Base-by-base conservation (phyloP, 2,797 vertebrate species). In the Cynopterus sphinx region DNA sequence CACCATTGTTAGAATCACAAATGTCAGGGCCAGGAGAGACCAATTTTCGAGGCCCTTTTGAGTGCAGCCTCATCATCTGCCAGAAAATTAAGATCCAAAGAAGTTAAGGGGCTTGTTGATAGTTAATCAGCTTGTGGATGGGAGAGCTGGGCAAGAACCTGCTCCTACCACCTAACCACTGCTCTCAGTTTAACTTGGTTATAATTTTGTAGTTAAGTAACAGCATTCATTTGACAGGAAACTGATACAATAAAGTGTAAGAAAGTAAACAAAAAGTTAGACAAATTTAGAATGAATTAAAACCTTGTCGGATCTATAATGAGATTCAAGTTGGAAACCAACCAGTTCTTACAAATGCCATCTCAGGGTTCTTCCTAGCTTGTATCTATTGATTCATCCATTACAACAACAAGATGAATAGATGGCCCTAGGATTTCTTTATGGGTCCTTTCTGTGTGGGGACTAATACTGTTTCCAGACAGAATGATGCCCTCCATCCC, bases 131-230 rank as follows among this genome's bases (percentile, higher is more conserved):
- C 55, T 33, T 46, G 46, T 33, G 19, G 55, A 46, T 53, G 87
- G 28, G 49, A 74, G 46, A 46, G 33, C 19, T 43, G 17, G 43
- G 33, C 59, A 22, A 61, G 78, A 71, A 13, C 13, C 61, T 59
- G 36, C 70, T 89, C 46, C 57, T 63, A 67, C 55, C 12, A 95
- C n/a, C 36, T 13, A 70, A 36, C 12, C 79, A 13, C 9, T 31
- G 41, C 3, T 78, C 26, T 28, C 33, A 21, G 24, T 43, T 83
- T 83, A 74, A 75, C 26, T 79, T 36, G 53, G 79, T 59, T 78
- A 78, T 67, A 36, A 73, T 94, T 79, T 49, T 86, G 53, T 68
- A 28, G 21, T 68, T 81, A 82, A 88, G 87, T 81, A 90, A 84
- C 59, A 91, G 82, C 12, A 55, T 51, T 39, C 46, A 22, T 65